Conservation (phyloP, 2,113 vertebrate species). For the Donacobius atricapilla region DNA sequence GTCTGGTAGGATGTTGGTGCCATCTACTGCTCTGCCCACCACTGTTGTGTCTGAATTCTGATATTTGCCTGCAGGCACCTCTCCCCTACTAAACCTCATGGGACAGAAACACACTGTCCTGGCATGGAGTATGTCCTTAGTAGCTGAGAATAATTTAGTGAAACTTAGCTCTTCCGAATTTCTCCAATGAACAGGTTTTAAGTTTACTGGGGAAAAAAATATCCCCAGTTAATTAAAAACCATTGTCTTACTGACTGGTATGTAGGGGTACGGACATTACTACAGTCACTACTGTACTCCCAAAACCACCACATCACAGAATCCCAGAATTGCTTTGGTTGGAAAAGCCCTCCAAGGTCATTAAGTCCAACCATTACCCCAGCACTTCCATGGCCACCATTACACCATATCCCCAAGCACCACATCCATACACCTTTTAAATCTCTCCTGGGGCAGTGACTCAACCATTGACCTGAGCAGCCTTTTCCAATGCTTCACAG, state of each 20-base stretch:
- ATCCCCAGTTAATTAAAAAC: background rate
- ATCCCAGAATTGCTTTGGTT: background rate
- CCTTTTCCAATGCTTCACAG: background rate
- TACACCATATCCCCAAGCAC: rapidly evolving
- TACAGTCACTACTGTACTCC: rapidly evolving
- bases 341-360: background rate
- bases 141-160: background rate
- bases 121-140: background rate
- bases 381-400: background rate
- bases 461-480: background rate
- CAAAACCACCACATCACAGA: background rate
- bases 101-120: background rate
- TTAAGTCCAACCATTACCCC: background rate
- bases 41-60: rapidly evolving
- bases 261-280: rapidly evolving
- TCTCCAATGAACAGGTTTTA: background rate
- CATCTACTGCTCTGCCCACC: constrained; percentile 29
- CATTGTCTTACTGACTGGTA: rapidly evolving
- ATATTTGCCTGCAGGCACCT: background rate
- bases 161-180: background rate
- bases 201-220: rapidly evolving
- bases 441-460: background rate
- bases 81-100: background rate
- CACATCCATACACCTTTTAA: background rate
- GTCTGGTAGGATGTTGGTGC: background rate